Conservation (phyloP, 2,797 vertebrate genomes). For the Spinibarbus caldwelli region DNA sequence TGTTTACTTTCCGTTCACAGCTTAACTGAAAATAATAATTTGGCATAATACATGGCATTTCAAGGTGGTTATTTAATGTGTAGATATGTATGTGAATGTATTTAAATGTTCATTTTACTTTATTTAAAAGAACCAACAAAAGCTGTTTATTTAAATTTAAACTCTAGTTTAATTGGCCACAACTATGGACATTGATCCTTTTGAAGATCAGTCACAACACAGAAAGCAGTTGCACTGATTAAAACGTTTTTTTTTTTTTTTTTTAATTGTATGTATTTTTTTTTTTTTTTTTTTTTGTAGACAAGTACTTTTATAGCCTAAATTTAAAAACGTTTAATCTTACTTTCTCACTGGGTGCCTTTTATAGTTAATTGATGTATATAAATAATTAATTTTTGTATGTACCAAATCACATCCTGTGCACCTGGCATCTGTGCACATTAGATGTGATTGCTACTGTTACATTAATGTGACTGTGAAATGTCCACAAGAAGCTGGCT, state of each 20-base stretch:
- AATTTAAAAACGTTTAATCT: neutral
- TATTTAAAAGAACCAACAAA: neutral
- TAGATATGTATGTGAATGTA: neutral
- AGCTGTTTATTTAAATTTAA: neutral
- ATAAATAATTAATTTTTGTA: neutral
- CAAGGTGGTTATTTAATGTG: neutral
- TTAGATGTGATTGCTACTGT: neutral
- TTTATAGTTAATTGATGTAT: neutral
- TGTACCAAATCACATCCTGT: neutral
- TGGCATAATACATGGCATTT: neutral
- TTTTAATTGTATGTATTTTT: neutral
- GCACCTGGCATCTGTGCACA: neutral
- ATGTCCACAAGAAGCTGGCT: neutral
- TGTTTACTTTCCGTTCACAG: no score
- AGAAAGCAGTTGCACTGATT: neutral
- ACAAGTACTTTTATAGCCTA: neutral
- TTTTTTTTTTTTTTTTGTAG: neutral
- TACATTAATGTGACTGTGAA: neutral
- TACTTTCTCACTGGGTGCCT: neutral
- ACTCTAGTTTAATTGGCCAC: neutral
- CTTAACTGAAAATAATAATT: no score
- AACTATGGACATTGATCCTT: no score
- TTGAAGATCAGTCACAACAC: neutral
- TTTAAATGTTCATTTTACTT: neutral
- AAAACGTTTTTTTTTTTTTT: neutral